These are phyloP conservation scores for Cryptotis parvus DNA, from an alignment of 2,113 vertebrate genomes.

Conservation along the genomic window DNA sequence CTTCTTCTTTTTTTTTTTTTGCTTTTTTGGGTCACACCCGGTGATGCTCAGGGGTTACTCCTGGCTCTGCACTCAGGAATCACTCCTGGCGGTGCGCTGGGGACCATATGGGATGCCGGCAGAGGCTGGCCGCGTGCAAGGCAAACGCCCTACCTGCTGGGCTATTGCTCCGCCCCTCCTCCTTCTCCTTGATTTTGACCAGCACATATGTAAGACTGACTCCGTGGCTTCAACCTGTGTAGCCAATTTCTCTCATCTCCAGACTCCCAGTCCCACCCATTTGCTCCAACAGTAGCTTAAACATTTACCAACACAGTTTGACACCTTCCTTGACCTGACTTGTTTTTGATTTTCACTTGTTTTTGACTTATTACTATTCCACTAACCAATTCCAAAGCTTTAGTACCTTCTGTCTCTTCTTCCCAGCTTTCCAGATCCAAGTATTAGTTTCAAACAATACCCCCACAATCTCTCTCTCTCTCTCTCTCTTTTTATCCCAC, in stretches of 20 bases:
- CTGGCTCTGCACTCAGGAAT: no score
- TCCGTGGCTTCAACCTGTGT: background rate
- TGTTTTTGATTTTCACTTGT: background rate
- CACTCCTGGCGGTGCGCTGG: no score
- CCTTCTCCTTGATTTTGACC: background rate
- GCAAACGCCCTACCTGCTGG: no score
- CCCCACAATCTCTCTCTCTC: background rate
- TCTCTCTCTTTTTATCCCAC: no score
- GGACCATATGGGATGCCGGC: no score
- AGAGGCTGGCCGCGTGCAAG: no score
- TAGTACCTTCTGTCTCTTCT: background rate
- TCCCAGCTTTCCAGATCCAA: background rate
- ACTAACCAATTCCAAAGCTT: background rate
- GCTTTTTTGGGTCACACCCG: no score
- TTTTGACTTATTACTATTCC: slow-evolving; percentile 8
- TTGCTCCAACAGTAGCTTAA: background rate
- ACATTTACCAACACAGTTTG: background rate
- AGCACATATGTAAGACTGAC: background rate
- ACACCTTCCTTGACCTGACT: background rate
- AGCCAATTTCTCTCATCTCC: background rate
- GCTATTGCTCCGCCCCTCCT: no score
- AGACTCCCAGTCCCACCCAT: background rate
- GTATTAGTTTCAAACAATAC: background rate
- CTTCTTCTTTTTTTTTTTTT: no score
- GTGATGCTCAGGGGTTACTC: no score